Base-by-base conservation (phyloP, 2,113 vertebrate genomes). In the Cardinalis cardinalis region DNA sequence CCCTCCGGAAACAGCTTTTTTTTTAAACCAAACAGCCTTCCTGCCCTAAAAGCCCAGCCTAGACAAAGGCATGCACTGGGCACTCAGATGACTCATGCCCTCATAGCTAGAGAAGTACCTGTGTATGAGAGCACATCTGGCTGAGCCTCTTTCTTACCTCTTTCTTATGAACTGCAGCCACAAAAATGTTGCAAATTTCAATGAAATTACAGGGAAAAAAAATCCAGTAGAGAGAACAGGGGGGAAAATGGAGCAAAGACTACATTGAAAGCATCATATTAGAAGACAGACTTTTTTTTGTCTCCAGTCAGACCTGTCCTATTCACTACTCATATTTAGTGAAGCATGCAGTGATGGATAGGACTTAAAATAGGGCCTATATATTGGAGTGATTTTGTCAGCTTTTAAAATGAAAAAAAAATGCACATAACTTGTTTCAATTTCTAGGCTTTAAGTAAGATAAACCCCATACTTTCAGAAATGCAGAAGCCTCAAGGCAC, bases 361-460 rank as follows among this genome's bases (percentile, higher is more conserved):
- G 11, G 31, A 84, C 79, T 82, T 76, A 89, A 20, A 25, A 89
- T 0, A 70, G 17, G 15, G 17, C 28, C 31, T 23, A 38, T 40
- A 46, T 34, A 43, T 20, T 48, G 43, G 12, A 32, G 49, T 32
- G 14, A 56, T 83, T 80, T 79, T 87, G 43, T 46, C 55, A 91
- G 53, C 55, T 70, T 89, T n/a, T 69, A 52, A 85, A 71, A 32
- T 21, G 19, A 75, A 55, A 69, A 80, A 80, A 55, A 60, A 21
- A 51, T 19, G 31, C 43, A 60, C 10, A 21, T 25, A 36, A 38
- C 46, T 76, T 76, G 46, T 73, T 91, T 89, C 63, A 73, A 49
- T 91, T 85, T 66, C 68, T 23, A 61, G 69, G 23, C 40, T 83
- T 92, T 84, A 89, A 88, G 59, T 31, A 88, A 88, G 77, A 90